These are phyloP conservation scores for Allophyes oxyacanthae DNA, from an alignment of 2,888 invertebrate genomes.

Conservation along the genomic window DNA sequence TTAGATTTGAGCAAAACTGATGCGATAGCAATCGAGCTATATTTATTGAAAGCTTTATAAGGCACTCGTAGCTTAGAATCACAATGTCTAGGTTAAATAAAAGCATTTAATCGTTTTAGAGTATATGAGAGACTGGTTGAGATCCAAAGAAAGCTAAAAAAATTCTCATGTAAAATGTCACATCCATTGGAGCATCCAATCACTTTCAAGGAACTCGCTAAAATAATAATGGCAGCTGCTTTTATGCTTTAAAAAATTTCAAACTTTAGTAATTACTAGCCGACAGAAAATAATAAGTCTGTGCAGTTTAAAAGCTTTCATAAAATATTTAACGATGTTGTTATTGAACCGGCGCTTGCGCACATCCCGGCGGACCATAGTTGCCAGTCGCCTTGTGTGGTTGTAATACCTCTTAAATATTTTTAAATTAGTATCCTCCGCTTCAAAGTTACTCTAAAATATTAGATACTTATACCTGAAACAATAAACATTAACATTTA, in stretches of 20 bases:
- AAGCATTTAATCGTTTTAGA: constrained; percentile 22
- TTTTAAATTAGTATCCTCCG: constrained; percentile 75
- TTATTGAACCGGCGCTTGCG: constrained; percentile 37
- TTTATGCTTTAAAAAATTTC: constrained; percentile 21
- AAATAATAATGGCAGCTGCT: constrained; percentile 34
- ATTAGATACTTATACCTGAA: constrained; percentile 71
- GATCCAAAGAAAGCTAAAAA: constrained; percentile 26
- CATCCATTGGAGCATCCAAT: constrained; percentile 8
- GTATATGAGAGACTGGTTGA: background rate
- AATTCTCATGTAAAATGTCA: background rate
- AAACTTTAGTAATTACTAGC: constrained; percentile 20
- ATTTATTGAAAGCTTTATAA: constrained; percentile 44
- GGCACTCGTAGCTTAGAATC: constrained; percentile 16
- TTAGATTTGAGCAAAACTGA: constrained; percentile 14
- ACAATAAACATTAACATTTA: constrained; percentile 62
- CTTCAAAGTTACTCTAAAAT: constrained; percentile 75
- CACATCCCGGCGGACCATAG: constrained; percentile 59
- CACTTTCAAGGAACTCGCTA: constrained; percentile 16
- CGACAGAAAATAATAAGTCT: constrained; percentile 34
- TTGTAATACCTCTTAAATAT: constrained; percentile 81
- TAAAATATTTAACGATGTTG: constrained; percentile 51
- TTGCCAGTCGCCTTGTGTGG: constrained; percentile 82
- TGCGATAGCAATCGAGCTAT: constrained; percentile 20
- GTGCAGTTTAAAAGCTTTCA: constrained; percentile 37
- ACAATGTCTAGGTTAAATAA: background rate